Evolutionary conservation across 2,797 vertebrate genomes (phyloP), one percentile per base, ranked within the genome.

Genomic region (Tiaroga cobitis): DNA sequence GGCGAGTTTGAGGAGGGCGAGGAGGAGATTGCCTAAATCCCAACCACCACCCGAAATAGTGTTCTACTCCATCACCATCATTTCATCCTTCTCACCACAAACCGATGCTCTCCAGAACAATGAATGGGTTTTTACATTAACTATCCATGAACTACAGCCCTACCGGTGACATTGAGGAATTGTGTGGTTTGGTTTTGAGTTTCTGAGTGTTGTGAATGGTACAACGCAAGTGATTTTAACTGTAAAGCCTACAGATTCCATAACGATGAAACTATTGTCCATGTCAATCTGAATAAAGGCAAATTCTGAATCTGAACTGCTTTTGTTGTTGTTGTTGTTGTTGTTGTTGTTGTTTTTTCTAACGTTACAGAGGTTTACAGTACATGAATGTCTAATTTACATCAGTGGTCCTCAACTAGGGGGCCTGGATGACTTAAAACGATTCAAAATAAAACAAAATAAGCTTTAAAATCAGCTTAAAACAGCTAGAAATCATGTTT

Each of bases 1-100:
- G 95, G 94, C 19, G 95, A 95, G 90, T 96, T 95, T 24, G 97
- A 98, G 78, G 97, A 97, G 85, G 97, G 95, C 0, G 97, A 97
- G 84, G 97, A 98, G 83, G 96, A 97, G 70, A 95, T 93, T 1
- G 95, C 96, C 75, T 97, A 95, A 94, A 89, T 67, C 67, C 2
- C 6, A 69, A 19, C 39, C 70, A 73, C 3, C 87, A 82, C 34
- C 67, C 75, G 77, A 85, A 85, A 37, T 10, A 68, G 80, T 41
- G 81, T 85, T 24, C 85, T 82, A 81, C 37, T 78, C 21, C 56
- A 24, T n/a, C 74, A 56, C 51, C 37, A 41, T 51, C 32, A 86
- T 43, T 15, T 80, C 69, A 63, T 76, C 85, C 11, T 18, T 37
- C 63, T 72, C 65, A 84, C 85, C 39, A 68, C 61, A 29, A 91